phyloP scores from a whole-genome alignment of 1,140 invertebrate genomes.

The Caenorhabditis briggsae region DNA sequence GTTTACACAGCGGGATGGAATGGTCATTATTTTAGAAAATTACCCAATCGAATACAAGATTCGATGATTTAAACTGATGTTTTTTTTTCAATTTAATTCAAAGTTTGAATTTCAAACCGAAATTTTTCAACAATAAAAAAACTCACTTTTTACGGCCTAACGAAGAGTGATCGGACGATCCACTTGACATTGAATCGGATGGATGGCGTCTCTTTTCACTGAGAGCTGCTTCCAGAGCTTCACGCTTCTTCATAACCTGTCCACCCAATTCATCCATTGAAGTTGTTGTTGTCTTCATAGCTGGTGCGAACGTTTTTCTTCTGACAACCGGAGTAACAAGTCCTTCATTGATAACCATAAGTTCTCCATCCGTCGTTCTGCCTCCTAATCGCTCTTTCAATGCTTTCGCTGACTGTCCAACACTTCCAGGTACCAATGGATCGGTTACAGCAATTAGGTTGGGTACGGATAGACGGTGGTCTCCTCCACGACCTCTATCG shows the following conservation, averaged over 20 bases:
- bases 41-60: not conserved
- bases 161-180: slow-evolving; percentile 45
- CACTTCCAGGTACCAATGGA: slow-evolving; percentile 38
- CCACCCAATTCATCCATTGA: slow-evolving; percentile 19
- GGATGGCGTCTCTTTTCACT: slow-evolving; percentile 16
- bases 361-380: slow-evolving; percentile 58
- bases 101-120: not conserved
- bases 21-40: not conserved
- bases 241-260: slow-evolving; percentile 12
- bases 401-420: slow-evolving; percentile 56
- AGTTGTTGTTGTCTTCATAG: not conserved
- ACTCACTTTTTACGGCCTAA: slow-evolving; percentile 8
- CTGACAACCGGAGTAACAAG: slow-evolving; percentile 72
- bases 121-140: slow-evolving; percentile 4
- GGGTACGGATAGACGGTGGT: slow-evolving; percentile 66
- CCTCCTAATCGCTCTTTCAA: slow-evolving; percentile 62
- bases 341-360: slow-evolving; percentile 72
- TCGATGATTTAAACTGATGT: too few relatives aligned
- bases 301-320: slow-evolving; percentile 66
- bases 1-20: not conserved
- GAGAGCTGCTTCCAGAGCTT: slow-evolving; percentile 35
- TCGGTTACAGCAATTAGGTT: slow-evolving; percentile 61
- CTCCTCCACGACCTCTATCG: slow-evolving; percentile 32
- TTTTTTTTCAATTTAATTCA: too few relatives aligned
- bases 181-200: slow-evolving; percentile 28